Conservation (phyloP, 2,113 vertebrate species). For the Cryptoleucopteryx plumbea region DNA sequence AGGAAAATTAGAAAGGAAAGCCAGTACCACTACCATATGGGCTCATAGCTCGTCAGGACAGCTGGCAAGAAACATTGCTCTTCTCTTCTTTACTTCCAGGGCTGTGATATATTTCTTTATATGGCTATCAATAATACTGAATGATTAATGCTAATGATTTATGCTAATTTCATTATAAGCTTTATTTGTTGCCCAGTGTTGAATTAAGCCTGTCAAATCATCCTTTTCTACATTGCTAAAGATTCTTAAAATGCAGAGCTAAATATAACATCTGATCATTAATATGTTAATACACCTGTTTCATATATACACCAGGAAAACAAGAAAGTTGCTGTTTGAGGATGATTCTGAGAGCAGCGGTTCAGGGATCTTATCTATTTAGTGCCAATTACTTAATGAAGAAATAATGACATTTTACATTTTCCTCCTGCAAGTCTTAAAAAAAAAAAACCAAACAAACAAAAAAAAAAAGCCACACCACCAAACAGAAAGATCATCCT, state of each 20-base stretch:
- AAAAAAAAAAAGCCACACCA: no score
- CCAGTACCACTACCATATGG: slow-evolving; percentile 47
- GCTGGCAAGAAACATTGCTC: slow-evolving; percentile 68
- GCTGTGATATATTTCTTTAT: slow-evolving; percentile 62
- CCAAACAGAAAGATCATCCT: not conserved
- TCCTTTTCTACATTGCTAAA: slow-evolving; percentile 58
- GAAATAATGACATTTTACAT: not conserved
- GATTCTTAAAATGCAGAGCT: slow-evolving; percentile 69
- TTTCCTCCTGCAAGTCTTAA: not conserved
- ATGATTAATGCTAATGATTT: slow-evolving; percentile 79
- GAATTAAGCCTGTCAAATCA: slow-evolving; percentile 76
- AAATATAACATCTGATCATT: slow-evolving; percentile 66
- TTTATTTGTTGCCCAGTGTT: slow-evolving; percentile 74
- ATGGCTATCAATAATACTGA: slow-evolving; percentile 74
- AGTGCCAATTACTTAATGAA: not conserved
- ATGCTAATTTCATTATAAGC: slow-evolving; percentile 81
- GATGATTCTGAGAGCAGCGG: not conserved
- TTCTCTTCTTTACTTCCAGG: slow-evolving; percentile 57
- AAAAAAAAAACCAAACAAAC: no score
- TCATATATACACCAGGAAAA: slow-evolving; percentile 21
- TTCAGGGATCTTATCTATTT: not conserved
- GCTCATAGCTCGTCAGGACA: slow-evolving; percentile 62
- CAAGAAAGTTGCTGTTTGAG: not conserved
- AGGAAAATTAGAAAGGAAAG: slow-evolving; percentile 70
- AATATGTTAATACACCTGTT: slow-evolving; percentile 63